Conservation (phyloP, 92 coral and sea anemone genomes). For the Zoanthus sociatus region DNA sequence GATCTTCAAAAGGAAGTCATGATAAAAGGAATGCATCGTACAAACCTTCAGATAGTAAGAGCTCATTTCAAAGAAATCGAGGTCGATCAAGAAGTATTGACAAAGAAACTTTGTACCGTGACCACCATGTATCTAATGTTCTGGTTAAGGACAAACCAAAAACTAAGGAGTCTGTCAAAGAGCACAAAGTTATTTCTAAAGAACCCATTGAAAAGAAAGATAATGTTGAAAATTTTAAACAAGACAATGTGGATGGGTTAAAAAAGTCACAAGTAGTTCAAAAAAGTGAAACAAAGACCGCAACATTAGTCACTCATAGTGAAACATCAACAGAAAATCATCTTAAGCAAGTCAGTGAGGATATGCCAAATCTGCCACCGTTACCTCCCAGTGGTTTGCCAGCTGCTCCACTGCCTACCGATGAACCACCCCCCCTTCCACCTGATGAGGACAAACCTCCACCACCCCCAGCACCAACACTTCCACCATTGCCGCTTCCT, state of each 20-base stretch:
- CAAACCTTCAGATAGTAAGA: slow-evolving; percentile 56
- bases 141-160: slow-evolving; percentile 10
- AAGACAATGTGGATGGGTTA: slow-evolving; percentile 68
- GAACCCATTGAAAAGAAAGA: slow-evolving; percentile 34
- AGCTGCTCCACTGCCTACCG: slow-evolving; percentile 88
- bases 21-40: slow-evolving; percentile 63
- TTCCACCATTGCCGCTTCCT: slow-evolving; percentile 97
- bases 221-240: slow-evolving; percentile 41
- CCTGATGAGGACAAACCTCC: slow-evolving; percentile 98
- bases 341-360: not conserved
- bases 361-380: slow-evolving; percentile 57
- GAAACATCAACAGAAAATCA: slow-evolving; percentile 18
- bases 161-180: slow-evolving; percentile 36
- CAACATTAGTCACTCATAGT: slow-evolving; percentile 51
- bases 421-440: slow-evolving; percentile 98
- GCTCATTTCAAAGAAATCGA: slow-evolving; percentile 15
- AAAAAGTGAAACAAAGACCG: slow-evolving; percentile 51
- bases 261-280: slow-evolving; percentile 51
- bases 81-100: slow-evolving; percentile 45
- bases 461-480: slow-evolving; percentile 97
- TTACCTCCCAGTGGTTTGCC: slow-evolving; percentile 75
- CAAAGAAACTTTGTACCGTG: slow-evolving; percentile 33
- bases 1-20: slow-evolving; percentile 60
- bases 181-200: slow-evolving; percentile 28
- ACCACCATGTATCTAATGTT: slow-evolving; percentile 26